Base-by-base conservation (phyloP, 2,797 vertebrate genomes). In the Sebastiscus albofasciatus region DNA sequence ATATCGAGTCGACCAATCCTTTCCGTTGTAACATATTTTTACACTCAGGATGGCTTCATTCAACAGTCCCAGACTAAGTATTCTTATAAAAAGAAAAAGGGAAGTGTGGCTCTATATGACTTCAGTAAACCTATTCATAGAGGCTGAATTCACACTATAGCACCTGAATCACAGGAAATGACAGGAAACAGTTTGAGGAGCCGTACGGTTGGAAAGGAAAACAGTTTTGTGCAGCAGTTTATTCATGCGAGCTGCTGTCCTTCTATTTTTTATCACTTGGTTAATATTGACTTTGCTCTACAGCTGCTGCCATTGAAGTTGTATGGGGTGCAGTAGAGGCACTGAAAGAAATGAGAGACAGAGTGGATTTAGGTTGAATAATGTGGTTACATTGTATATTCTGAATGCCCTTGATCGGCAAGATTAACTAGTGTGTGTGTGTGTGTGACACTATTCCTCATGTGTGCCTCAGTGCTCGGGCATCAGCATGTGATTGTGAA, bases 401-500 rank as follows among this genome's bases (percentile, higher is more conserved):
- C 56, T 70, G 78, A 90, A 90, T 88, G 77, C 59, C 83, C 88
- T 90, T 88, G 86, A 86, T 92, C 79, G 46, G 68, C 26, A 42
- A 86, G 64, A 91, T 83, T 86, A 88, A 72, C 70, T 39, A 31
- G 39, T 56, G 59, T 39, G 34, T 58, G 70, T 67, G 79, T 61
- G 29, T 33, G 59, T 61, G 59, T 33, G 29, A 54, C 49, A 46
- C 64, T 18, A 7, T 27, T 18, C 39, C 64, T 46, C 60, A 33
- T 72, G 74, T 77, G 81, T 77, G 86, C 76, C 31, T 71, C 77
- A 36, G 61, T 56, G 71, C 87, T 79, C 42, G 72, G 86, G 81
- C 91, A 91, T 87, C 87, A 90, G 87, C 88, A 80, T 83, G 87
- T 87, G 90, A 92, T 92, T 90, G 88, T 82, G 89, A 94, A 93